Conservation (phyloP, 2,888 invertebrate genomes). For the Tipula confusa region DNA sequence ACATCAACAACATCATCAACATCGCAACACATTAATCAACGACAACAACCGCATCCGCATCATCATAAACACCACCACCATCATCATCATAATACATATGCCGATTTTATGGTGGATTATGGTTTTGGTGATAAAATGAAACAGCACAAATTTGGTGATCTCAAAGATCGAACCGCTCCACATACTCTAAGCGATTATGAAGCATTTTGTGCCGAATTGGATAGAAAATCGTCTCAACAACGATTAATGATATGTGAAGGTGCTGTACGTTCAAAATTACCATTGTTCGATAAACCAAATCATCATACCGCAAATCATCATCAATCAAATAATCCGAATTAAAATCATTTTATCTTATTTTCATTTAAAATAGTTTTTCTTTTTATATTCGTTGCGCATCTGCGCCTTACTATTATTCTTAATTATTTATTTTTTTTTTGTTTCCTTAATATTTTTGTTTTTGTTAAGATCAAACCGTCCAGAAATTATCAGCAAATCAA, state of each 20-base stretch:
- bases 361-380: background rate
- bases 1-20: slow-evolving; percentile 31
- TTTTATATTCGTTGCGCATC: background rate
- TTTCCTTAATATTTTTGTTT: background rate
- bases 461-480: slow-evolving; percentile 8
- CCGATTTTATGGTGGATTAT: slow-evolving; percentile 35
- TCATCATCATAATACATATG: background rate
- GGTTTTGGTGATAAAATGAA: slow-evolving; percentile 12
- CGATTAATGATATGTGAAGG: slow-evolving; percentile 78
- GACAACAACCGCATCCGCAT: slow-evolving; percentile 34
- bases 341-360: background rate
- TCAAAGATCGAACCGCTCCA: slow-evolving; percentile 41
- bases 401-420: background rate
- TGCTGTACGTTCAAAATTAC: slow-evolving; percentile 79
- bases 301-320: background rate
- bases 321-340: background rate
- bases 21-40: background rate
- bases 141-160: slow-evolving; percentile 40
- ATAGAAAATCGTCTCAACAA: slow-evolving; percentile 54
- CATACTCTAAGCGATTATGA: slow-evolving; percentile 41
- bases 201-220: slow-evolving; percentile 48
- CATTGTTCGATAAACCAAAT: slow-evolving; percentile 73
- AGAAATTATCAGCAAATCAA: background rate
- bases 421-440: background rate
- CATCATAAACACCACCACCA: slow-evolving; percentile 37